phyloP scores from a whole-genome alignment of 37 sponge, comb jelly and placozoan species.

The Ephydatia muelleri region DNA sequence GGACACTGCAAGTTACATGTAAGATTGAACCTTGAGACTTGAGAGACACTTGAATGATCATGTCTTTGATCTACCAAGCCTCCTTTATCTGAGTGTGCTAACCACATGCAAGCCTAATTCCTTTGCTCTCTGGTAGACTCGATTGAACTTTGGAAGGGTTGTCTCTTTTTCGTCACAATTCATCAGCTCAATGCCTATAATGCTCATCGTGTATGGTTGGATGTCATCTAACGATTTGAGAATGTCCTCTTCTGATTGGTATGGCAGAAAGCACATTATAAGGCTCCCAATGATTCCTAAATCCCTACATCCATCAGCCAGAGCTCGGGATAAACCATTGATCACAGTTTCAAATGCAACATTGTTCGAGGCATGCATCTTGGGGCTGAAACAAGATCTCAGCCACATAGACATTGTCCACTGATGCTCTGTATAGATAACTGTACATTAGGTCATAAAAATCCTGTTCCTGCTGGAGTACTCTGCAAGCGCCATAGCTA shows the following conservation, averaged over 20 bases:
- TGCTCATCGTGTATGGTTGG: slow-evolving; percentile 58
- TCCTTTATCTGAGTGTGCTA: slow-evolving; percentile 77
- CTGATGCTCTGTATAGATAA: slow-evolving; percentile 62
- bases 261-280: slow-evolving; percentile 75
- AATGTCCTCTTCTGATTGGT: slow-evolving; percentile 56
- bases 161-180: slow-evolving; percentile 74
- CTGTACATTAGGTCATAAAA: slow-evolving; percentile 82
- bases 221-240: slow-evolving; percentile 47
- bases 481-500: slow-evolving; percentile 70
- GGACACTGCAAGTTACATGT: slow-evolving; percentile 78
- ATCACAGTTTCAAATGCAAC: slow-evolving; percentile 61
- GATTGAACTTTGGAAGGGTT: slow-evolving; percentile 58
- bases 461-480: slow-evolving; percentile 61
- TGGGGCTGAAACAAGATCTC: slow-evolving; percentile 87
- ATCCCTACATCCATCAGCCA: slow-evolving; percentile 55
- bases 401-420: slow-evolving; percentile 59
- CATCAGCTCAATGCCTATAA: slow-evolving; percentile 63
- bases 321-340: slow-evolving; percentile 56
- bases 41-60: slow-evolving; percentile 44
- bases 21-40: slow-evolving; percentile 58
- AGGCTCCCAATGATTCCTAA: slow-evolving; percentile 69
- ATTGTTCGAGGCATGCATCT: slow-evolving; percentile 70
- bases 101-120: slow-evolving; percentile 60
- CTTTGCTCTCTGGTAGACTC: slow-evolving; percentile 50
- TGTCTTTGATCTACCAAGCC: slow-evolving; percentile 49